Evolutionary conservation across 2,888 invertebrate genomes (phyloP).

Genomic region (Phymatocera aterrima): DNA sequence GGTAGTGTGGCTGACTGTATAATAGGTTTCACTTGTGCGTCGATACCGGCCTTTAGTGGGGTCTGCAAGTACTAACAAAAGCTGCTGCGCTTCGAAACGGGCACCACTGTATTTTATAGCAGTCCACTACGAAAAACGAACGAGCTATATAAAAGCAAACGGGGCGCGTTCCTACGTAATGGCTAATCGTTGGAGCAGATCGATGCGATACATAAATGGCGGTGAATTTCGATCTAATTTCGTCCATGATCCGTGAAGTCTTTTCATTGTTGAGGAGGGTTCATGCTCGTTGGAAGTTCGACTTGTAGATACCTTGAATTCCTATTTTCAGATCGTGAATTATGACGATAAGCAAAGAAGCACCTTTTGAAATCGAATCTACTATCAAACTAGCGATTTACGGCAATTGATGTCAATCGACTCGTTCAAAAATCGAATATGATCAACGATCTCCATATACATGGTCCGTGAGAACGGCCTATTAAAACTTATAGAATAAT

Average conservation of each 20-base stretch:
- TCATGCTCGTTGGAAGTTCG: not conserved
- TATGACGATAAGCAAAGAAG: not conserved
- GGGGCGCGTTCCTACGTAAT: conserved; percentile 1
- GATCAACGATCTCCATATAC: not conserved
- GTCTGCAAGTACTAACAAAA: conserved; percentile 4
- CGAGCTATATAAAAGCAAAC: conserved; percentile 16
- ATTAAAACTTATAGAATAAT: too few relatives aligned
- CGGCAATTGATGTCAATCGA: too few relatives aligned
- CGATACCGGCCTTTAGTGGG: conserved; percentile 1
- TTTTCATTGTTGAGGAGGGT: not conserved
- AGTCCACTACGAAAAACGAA: conserved; percentile 1
- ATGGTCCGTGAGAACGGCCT: too few relatives aligned
- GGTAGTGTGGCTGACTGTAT: not conserved
- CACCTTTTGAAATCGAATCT: not conserved
- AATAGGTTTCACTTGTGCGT: not conserved
- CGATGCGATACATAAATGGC: conserved; percentile 14
- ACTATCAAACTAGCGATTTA: not conserved
- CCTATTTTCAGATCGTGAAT: not conserved
- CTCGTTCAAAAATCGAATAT: not conserved
- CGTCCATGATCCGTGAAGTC: conserved; percentile 1
- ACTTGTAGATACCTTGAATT: not conserved
- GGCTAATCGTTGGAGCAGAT: conserved; percentile 15
- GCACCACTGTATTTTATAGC: conserved; percentile 5
- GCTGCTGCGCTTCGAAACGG: conserved; percentile 1
- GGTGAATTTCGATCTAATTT: conserved; percentile 14